These are phyloP conservation scores for Ecdyonurus torrentis DNA, from an alignment of 2,888 invertebrate species.

Conservation along the genomic window DNA sequence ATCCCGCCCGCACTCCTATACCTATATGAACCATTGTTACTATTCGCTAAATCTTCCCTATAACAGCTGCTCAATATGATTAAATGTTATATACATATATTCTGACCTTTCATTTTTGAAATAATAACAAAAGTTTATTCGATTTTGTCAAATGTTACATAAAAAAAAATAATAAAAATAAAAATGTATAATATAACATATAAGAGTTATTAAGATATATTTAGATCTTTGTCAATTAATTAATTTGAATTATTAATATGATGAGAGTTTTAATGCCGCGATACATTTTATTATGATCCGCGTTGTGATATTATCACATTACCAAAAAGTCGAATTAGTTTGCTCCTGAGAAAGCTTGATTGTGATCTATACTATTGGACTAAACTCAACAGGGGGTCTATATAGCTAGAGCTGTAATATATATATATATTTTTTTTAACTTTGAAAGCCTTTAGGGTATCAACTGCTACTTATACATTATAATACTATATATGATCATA, in stretches of 20 bases:
- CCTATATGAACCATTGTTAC: too few species aligned
- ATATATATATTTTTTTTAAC: too few species aligned
- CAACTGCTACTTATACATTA: neutral
- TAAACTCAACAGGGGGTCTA: neutral
- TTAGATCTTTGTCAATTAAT: neutral
- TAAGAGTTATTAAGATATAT: too few species aligned
- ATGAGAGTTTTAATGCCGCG: too few species aligned
- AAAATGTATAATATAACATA: too few species aligned
- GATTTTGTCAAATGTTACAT: neutral
- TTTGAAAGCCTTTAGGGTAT: neutral
- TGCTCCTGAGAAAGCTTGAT: neutral
- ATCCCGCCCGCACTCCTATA: neutral
- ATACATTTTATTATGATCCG: too few species aligned
- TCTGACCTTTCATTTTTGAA: neutral
- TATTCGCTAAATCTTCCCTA: neutral
- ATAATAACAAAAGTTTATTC: neutral
- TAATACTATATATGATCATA: neutral
- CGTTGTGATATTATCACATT: neutral
- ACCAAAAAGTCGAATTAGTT: neutral
- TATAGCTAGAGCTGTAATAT: too few species aligned
- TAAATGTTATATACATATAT: too few species aligned
- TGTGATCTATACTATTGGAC: neutral
- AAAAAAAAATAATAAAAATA: too few species aligned
- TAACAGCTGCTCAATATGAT: neutral
- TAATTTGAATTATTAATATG: neutral